Base-by-base conservation (phyloP, 2,113 vertebrate species). In the Centropristis striata region DNA sequence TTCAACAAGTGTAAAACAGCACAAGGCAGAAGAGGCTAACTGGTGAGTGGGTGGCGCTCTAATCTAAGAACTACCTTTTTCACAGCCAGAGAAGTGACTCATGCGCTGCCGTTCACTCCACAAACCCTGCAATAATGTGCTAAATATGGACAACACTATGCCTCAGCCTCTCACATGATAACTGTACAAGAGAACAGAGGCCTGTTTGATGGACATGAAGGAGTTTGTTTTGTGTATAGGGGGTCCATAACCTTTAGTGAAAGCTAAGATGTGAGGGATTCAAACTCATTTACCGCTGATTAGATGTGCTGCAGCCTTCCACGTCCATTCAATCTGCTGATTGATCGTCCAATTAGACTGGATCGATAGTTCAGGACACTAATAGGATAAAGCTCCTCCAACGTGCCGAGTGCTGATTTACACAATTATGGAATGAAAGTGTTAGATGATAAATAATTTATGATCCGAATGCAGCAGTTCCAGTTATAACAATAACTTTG, bases 31-130 rank as follows among this genome's bases (percentile, higher is more conserved):
- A 41, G 23, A 23, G 75, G 63, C 69, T 66, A 69, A 80, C 66
- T 68, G 71, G 36, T 80, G 82, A 88, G 92, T 88, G 90, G 86
- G 86, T 37, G 76, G 58, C 36, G 8, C 75, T 78, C 69, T 80
- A 69, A 83, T 90, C 63, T 78, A 75, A 78, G 47, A 79, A 71
- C 51, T 41, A 71, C 76, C 27, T 67, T 79, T 82, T 83, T 87
- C 80, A 83, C 86, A 87, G 81, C 72, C 61, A 59, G 37, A 79
- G 2, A 23, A 77, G 64, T 84, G 88, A 88, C 86, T 86, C 89
- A 80, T 71, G 75, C 84, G 39, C 74, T 36, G 76, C 70, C 9
- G 27, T 63, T 85, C 65, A 61, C 41, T 74, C 67, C 49, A 75
- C 68, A 16, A 78, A 82, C 28, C 54, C 68, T 83, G 61, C 73